Base-by-base conservation (phyloP, 1,140 invertebrate genomes). In the Tribolium castaneum region DNA sequence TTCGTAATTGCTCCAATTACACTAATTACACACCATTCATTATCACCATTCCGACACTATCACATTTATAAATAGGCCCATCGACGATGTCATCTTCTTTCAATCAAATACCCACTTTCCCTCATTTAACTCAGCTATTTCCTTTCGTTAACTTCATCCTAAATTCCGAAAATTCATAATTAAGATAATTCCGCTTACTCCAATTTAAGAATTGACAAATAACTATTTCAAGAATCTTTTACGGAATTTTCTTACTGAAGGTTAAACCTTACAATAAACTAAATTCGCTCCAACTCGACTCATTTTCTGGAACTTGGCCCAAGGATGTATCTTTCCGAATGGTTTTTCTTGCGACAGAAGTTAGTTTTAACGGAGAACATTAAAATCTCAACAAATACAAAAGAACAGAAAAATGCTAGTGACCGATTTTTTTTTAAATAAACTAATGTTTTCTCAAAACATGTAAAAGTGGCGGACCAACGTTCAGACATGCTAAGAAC, bases 1-100 rank as follows among this genome's bases (percentile, higher is more conserved):
- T 35, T 35, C 59, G 30, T 66, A 66, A 66, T 66, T 39, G 59
- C 34, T 66, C 34, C 34, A 66, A 66, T 66, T 66, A 66, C 59
- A 6, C 59, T 35, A 35, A 35, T 66, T 66, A 66, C 14, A 35
- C n/a, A 9, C 19, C 59, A 66, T 66, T 66, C 14, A 13, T 35
- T 35, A 34, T n/a, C 10, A 25, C 7, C 30, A 35, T 66, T 34
- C 59, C 59, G 30, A 34, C 59, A 66, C 30, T 35, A 35, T 34
- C 30, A 14, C 14, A n/a, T 7, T 22, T 59, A 59, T 59, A 59
- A 59, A 59, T 59, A 59, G 54, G 14, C n/a, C 19, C 19, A 22
- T 25, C 6, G 10, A 25, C 54, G 3, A 59, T 25, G 16, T 25
- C 7, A 25, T 16, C 16, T 59, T 56, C 16, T 56, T 56, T 45